phyloP scores from a whole-genome alignment of 2,113 vertebrate species.

The Zosterops lateralis region DNA sequence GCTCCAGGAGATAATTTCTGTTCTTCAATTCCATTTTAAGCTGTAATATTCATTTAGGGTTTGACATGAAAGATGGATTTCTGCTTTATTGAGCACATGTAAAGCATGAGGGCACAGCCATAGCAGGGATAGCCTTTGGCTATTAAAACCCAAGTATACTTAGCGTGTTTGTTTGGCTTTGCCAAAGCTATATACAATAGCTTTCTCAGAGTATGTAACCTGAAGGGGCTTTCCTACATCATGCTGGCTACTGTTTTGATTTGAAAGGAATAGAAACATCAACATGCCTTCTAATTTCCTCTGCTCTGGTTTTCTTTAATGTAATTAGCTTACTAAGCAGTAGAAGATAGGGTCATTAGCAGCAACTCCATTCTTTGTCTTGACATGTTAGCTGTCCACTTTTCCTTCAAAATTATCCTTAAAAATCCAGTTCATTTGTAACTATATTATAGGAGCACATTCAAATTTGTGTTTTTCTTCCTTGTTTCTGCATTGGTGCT shows the following conservation, averaged over 20 bases:
- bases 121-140: background rate
- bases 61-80: background rate
- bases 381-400: background rate
- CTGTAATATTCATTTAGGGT: background rate
- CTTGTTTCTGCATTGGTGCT: background rate
- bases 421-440: background rate
- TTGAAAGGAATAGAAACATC: slow-evolving; percentile 38
- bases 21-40: background rate
- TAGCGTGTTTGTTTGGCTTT: background rate
- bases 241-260: slow-evolving; percentile 12
- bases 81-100: background rate
- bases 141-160: background rate
- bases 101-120: background rate
- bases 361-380: slow-evolving; percentile 17
- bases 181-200: background rate
- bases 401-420: background rate
- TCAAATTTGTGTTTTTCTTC: background rate
- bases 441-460: background rate
- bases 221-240: slow-evolving; percentile 21
- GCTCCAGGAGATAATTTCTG: background rate
- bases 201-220: background rate
- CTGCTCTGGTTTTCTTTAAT: slow-evolving; percentile 8
- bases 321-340: slow-evolving; percentile 34
- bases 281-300: slow-evolving; percentile 49
- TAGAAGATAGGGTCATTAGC: slow-evolving; percentile 13